Percentiles rank a stretch among this genome's conserved stretches.
phyloP scores from a whole-genome alignment of 2,113 vertebrate genomes.

The Leuciscus idus region DNA sequence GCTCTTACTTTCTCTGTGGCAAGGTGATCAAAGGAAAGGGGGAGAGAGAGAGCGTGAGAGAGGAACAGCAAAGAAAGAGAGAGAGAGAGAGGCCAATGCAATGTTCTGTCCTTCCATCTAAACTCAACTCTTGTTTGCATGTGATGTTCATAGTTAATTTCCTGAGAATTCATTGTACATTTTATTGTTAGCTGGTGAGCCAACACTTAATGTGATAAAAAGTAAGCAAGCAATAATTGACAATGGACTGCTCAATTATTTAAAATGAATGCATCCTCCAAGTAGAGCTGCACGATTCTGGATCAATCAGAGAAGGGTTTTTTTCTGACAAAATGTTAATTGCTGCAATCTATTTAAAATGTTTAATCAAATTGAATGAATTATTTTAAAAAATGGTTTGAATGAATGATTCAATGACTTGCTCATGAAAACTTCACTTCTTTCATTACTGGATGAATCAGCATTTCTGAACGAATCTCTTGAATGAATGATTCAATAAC shows the following conservation, averaged over 20 bases:
- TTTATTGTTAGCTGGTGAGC: neutral
- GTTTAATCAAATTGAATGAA: no score
- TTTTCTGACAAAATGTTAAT: no score
- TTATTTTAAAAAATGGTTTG: no score
- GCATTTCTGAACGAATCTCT: no score
- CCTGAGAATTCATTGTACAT: neutral
- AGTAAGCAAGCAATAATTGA: neutral
- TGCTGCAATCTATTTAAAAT: no score
- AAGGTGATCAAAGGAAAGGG: slow-evolving; percentile 49
- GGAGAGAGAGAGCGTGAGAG: slow-evolving; percentile 17
- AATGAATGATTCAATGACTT: no score
- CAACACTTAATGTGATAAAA: neutral
- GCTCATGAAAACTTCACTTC: no score
- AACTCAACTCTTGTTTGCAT: slow-evolving; percentile 26
- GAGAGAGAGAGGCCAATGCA: slow-evolving; percentile 22
- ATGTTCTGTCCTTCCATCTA: slow-evolving; percentile 38
- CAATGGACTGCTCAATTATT: neutral
- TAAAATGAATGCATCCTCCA: neutral
- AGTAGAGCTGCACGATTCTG: neutral
- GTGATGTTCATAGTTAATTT: neutral
- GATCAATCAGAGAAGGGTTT: no score
- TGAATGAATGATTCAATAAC: no score
- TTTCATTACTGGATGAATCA: no score
- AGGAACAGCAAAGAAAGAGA: slow-evolving; percentile 25
- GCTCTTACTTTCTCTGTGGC: slow-evolving; percentile 46